A percentile compares a stretch with the other conserved stretches of the same genome.
phyloP scores from a whole-genome alignment of 2,888 invertebrate genomes.

The Silvanus unidentatus region DNA sequence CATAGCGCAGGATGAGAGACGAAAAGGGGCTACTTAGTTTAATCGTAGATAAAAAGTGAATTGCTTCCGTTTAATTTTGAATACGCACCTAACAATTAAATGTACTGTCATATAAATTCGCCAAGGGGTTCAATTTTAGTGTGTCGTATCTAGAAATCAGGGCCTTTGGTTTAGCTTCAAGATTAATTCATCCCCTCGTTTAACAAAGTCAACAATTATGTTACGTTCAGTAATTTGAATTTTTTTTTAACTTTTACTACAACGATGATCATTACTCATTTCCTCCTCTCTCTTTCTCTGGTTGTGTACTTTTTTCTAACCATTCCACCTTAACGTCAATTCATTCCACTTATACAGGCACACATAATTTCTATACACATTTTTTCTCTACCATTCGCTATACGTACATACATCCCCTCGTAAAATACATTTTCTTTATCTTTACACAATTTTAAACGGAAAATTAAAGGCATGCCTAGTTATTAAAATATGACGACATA shows the following conservation, averaged over 20 bases:
- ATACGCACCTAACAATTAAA: too few relatives aligned
- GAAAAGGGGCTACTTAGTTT: too few relatives aligned
- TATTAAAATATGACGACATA: conserved; percentile 1
- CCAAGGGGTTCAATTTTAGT: conserved; percentile 18
- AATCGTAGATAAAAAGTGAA: too few relatives aligned
- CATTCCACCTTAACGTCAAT: too few relatives aligned
- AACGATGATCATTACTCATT: conserved; percentile 5
- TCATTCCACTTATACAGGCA: too few relatives aligned
- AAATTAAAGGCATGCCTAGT: conserved; percentile 3
- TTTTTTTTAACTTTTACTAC: neutral
- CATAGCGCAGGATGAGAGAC: too few relatives aligned
- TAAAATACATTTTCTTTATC: neutral
- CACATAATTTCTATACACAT: too few relatives aligned
- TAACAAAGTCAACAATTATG: conserved; percentile 6
- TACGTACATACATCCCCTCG: neutral
- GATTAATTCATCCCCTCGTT: conserved; percentile 35
- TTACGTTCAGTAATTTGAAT: conserved; percentile 6
- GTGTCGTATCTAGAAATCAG: conserved; percentile 41
- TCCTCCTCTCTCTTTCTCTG: neutral
- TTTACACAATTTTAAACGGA: conserved; percentile 2
- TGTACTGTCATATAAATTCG: too few relatives aligned
- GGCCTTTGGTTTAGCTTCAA: conserved; percentile 32
- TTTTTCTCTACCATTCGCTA: too few relatives aligned
- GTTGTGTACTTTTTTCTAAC: too few relatives aligned
- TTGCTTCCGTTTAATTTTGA: too few relatives aligned